Base-by-base conservation (phyloP, 2,113 vertebrate genomes). In the Acanthochromis polyacanthus region DNA sequence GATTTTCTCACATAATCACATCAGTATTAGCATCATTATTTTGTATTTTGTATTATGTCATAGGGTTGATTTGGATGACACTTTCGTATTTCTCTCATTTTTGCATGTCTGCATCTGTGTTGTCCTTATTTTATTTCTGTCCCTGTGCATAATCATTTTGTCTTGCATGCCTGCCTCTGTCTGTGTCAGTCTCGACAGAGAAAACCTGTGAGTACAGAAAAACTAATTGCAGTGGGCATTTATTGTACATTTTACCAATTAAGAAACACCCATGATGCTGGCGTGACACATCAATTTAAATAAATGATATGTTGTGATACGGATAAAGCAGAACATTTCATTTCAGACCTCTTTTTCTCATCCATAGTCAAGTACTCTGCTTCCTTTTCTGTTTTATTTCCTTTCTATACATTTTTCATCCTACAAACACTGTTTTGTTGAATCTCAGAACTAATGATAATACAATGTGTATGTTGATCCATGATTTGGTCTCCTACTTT, bases 141-240 rank as follows among this genome's bases (percentile, higher is more conserved):
- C 14, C 55, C 4, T 59, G 12, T 65, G 19, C 63, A 0, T 46
- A n/a, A 80, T 79, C 3, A 4, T 67, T 78, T 82, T 85, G 45
- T 84, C 62, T 76, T 80, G 89, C 91, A 93, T 90, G 89, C 81
- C 51, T 17, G n/a, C 84, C 50, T 72, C 58, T 82, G 43, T 73
- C 51, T 20, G 48, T 61, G 32, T 52, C 72, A 87, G 69, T 78
- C 78, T 48, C 84, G 23, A 51, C 86, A 89, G 71, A 91, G 90
- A 76, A 85, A 62, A 72, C 48, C 84, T 76, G 90, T 91, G 85
- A 92, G 92, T 93, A 89, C 40, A 75, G 48, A 57, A 48, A 53
- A n/a, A 66, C 1, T 9, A 6, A 52, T 15, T 10, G n/a, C 17
- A 32, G 25, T 3, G 7, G 16, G 1, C 14, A 5, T 0, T 14